Base-by-base conservation (phyloP, 1,140 invertebrate species). In the Trichonephila clavipes region DNA sequence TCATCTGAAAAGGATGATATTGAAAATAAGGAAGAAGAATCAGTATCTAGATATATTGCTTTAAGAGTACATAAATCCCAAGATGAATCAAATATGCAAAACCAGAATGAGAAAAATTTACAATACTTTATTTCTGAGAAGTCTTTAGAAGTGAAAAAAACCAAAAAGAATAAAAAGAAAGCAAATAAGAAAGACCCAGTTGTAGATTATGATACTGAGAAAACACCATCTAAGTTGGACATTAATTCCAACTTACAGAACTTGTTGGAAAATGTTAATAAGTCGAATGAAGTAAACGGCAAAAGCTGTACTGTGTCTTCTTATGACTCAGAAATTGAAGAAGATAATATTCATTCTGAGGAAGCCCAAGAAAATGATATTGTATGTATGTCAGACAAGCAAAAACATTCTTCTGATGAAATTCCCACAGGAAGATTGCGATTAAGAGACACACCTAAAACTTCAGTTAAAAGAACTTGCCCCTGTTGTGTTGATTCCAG, bases 401-500 rank as follows among this genome's bases (percentile, higher is more conserved):
- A 72, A 34, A 51, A 72, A 16, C 62, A 88, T 40, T 21, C 62
- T 40, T 28, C 82, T 3, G 86, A 81, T 8, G 28, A 51, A 64
- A 88, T 88, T 44, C 61, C 86, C 34, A 19, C 92, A 18, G 51
- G 85, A 8, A 77, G 85, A 81, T 66, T 93, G 21, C 85, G 92
- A 2, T 64, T 93, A 10, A 66, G 92, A 14, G 92, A 93, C 18
- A 93, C 92, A 44, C 85, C 92, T 19, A 93, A 93, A 28, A 93
- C 86, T 44, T 93, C 92, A 34, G 92, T 94, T 12, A 94, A 94
- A 86, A 89, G 93, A 72, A 51, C 59, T 24, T 94, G 93, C 21
- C 88, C 93, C n/a, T 94, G 93, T 62, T 94, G 93, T 94, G 62
- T 86, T 72, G 88, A 90, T 40, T 90, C 88, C 7, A 61, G 34